Evolutionary conservation across 2,113 vertebrate species (phyloP).

Genomic region (Solea solea): DNA sequence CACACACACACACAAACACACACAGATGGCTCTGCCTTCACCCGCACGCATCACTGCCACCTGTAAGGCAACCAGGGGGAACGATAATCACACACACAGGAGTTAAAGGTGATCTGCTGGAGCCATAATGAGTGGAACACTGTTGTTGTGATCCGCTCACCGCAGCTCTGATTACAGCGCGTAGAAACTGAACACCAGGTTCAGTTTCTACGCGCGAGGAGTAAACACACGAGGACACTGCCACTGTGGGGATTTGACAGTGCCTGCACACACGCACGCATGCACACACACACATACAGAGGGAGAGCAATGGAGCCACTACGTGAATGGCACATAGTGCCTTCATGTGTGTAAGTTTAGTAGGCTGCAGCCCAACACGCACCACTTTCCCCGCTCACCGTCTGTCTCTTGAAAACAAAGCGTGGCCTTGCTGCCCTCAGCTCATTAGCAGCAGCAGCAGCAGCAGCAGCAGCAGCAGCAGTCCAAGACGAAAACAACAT

Average conservation of each 20-base stretch:
- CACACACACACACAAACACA: slow-evolving; percentile 7
- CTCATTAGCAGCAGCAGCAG: slow-evolving; percentile 57
- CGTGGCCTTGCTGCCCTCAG: slow-evolving; percentile 52
- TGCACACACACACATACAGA: slow-evolving; percentile 26
- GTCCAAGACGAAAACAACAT: slow-evolving; percentile 43
- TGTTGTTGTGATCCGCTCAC: slow-evolving; percentile 73
- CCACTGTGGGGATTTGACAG: slow-evolving; percentile 25
- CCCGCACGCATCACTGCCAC: slow-evolving; percentile 31
- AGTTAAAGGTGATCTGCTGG: slow-evolving; percentile 64
- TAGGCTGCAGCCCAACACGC: slow-evolving; percentile 52
- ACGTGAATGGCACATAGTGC: slow-evolving; percentile 35
- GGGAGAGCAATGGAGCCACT: slow-evolving; percentile 43
- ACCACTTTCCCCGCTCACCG: slow-evolving; percentile 68
- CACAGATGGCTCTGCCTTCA: slow-evolving; percentile 28
- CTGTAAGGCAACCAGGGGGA: slow-evolving; percentile 33
- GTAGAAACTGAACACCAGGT: slow-evolving; percentile 36
- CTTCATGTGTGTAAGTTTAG: slow-evolving; percentile 66
- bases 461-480: not conserved
- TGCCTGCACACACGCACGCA: slow-evolving; percentile 16
- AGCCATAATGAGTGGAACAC: slow-evolving; percentile 73
- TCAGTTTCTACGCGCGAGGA: slow-evolving; percentile 69
- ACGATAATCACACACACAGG: slow-evolving; percentile 59
- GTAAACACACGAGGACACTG: slow-evolving; percentile 64
- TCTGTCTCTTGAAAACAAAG: slow-evolving; percentile 67
- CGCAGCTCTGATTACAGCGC: slow-evolving; percentile 76